Conservation (phyloP, 2,888 invertebrate genomes). For the Acronicta alni region DNA sequence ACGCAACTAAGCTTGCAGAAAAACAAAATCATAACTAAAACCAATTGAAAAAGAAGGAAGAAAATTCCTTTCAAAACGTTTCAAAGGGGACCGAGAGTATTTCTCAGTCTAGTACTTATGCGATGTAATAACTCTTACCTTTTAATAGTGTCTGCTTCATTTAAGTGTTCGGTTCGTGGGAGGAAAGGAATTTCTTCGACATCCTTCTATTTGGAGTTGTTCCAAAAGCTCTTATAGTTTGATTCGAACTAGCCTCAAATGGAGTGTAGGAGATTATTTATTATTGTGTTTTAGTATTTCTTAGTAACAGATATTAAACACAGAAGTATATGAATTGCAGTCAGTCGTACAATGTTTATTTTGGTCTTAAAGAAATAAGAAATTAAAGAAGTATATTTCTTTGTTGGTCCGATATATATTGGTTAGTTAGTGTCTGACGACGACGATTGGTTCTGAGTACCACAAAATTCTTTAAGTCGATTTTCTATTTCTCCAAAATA, state of each 20-base stretch:
- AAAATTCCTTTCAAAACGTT: slow-evolving; percentile 34
- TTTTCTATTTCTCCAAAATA: too few relatives aligned
- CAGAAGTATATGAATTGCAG: too few relatives aligned
- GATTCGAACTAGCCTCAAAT: slow-evolving; percentile 75
- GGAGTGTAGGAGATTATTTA: slow-evolving; percentile 66
- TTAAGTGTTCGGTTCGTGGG: slow-evolving; percentile 59
- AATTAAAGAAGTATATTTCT: too few relatives aligned
- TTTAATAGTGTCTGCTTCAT: slow-evolving; percentile 68
- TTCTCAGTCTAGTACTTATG: slow-evolving; percentile 40
- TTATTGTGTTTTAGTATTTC: slow-evolving; percentile 52
- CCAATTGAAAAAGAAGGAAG: slow-evolving; percentile 36
- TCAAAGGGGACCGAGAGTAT: slow-evolving; percentile 34
- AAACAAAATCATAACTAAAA: slow-evolving; percentile 35
- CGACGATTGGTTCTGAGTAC: too few relatives aligned
- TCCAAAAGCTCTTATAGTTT: slow-evolving; percentile 83
- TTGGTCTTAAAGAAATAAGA: too few relatives aligned
- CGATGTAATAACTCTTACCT: slow-evolving; percentile 72
- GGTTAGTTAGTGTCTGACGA: too few relatives aligned
- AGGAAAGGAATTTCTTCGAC: slow-evolving; percentile 51
- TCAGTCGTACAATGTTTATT: too few relatives aligned
- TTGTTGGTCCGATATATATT: too few relatives aligned
- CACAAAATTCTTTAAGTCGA: too few relatives aligned
- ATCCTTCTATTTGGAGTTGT: slow-evolving; percentile 77
- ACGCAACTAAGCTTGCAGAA: slow-evolving; percentile 4
- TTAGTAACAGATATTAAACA: slow-evolving; percentile 8